Percentiles rank a stretch among this genome's conserved stretches.
Evolutionary conservation across 2,113 vertebrate genomes (phyloP).

Genomic region (Crotalus horridus): DNA sequence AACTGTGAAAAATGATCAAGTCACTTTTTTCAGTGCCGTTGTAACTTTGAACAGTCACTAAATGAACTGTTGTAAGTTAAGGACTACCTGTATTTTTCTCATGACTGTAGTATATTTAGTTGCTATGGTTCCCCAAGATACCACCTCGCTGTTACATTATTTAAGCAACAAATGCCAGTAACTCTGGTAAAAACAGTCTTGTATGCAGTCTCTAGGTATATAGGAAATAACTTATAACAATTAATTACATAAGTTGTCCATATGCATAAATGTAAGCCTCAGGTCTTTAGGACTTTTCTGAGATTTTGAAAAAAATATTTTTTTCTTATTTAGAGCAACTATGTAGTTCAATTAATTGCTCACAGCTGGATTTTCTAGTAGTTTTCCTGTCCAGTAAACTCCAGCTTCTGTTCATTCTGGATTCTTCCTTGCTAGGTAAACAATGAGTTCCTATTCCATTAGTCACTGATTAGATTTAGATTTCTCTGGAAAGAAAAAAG

Average conservation of each 20-base stretch:
- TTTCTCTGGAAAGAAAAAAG: not conserved
- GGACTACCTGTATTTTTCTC: not conserved
- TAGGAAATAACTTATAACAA: not conserved
- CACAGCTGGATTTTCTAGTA: not conserved
- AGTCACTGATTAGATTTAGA: not conserved
- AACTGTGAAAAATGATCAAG: too few species aligned
- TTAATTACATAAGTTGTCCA: not conserved
- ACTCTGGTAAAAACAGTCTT: not conserved
- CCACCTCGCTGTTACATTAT: not conserved
- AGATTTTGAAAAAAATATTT: not conserved
- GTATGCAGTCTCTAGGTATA: not conserved
- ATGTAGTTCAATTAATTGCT: not conserved
- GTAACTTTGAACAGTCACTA: too few species aligned
- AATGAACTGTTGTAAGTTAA: too few species aligned
- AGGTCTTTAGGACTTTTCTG: not conserved
- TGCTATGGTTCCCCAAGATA: not conserved
- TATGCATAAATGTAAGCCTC: not conserved
- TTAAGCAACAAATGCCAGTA: not conserved
- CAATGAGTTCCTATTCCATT: not conserved
- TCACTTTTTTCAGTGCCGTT: too few species aligned
- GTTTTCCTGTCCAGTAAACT: not conserved
- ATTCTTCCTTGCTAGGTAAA: not conserved
- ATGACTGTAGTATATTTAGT: not conserved
- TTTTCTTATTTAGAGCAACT: not conserved
- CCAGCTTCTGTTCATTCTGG: not conserved